These are phyloP conservation scores for Nycticorax nycticorax DNA, from an alignment of 2,113 vertebrate species.

Conservation along the genomic window DNA sequence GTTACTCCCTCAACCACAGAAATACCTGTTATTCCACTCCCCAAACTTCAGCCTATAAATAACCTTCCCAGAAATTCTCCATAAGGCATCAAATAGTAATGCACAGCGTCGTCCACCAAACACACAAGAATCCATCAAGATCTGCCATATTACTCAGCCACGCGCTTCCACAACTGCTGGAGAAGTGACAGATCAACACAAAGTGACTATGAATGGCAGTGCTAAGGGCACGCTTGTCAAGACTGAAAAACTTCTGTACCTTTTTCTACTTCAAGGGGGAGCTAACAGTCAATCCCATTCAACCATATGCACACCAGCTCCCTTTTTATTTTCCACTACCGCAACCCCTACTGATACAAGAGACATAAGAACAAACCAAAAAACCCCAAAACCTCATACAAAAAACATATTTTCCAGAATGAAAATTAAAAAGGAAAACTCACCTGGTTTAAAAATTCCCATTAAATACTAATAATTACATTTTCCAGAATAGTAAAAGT, in stretches of 20 bases:
- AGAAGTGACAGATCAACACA: background rate
- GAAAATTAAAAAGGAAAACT: background rate
- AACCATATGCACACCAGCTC: background rate
- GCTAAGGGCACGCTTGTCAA: background rate
- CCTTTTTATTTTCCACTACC: background rate
- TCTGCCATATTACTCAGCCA: background rate
- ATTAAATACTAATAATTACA: background rate
- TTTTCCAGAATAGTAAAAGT: background rate
- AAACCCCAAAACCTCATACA: background rate
- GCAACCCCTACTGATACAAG: background rate
- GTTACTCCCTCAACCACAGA: background rate
- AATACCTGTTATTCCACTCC: background rate
- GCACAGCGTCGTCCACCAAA: background rate
- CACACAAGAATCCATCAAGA: background rate
- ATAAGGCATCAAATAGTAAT: background rate
- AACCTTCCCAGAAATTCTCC: background rate
- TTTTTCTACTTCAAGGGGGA: background rate
- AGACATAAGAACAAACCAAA: background rate
- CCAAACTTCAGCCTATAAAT: background rate
- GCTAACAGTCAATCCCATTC: background rate
- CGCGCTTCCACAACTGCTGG: accelerated
- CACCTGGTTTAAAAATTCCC: background rate
- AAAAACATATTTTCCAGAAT: background rate
- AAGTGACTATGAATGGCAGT: background rate
- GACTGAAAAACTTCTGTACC: background rate